Conservation (phyloP, 2,113 vertebrate species). For the Myotis yumanensis region DNA sequence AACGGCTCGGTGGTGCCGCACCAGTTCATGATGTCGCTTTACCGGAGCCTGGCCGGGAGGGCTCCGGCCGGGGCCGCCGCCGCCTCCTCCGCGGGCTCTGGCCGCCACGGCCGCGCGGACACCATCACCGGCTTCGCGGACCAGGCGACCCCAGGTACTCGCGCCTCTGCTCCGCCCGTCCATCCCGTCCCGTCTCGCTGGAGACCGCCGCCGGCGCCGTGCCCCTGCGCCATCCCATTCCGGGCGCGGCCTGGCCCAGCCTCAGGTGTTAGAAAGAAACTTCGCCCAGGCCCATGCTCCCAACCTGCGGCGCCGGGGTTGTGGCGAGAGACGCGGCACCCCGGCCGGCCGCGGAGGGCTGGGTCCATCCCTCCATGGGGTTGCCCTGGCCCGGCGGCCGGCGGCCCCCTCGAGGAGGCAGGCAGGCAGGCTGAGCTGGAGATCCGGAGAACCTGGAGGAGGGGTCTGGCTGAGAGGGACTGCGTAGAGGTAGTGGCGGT, state of each 20-base stretch:
- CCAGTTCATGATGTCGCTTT: slow-evolving; percentile 90
- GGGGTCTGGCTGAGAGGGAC: not conserved
- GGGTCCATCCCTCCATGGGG: not conserved
- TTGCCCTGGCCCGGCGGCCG: not conserved
- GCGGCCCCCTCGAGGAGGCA: not conserved
- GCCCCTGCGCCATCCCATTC: not conserved
- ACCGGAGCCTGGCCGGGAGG: slow-evolving; percentile 80
- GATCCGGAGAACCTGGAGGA: not conserved
- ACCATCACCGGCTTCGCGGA: slow-evolving; percentile 91
- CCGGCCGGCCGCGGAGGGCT: not conserved
- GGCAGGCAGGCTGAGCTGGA: not conserved
- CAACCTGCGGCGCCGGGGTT: not conserved
- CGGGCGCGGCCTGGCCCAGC: not conserved
- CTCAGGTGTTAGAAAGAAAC: slow-evolving; percentile 41
- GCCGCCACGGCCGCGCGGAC: slow-evolving; percentile 79
- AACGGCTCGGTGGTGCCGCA: slow-evolving; percentile 86
- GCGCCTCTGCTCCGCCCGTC: not conserved
- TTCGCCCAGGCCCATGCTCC: not conserved
- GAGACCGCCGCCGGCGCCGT: not conserved
- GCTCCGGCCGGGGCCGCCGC: slow-evolving; percentile 68
- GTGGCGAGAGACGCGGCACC: not conserved
- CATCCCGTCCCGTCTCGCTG: not conserved
- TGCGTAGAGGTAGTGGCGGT: not conserved
- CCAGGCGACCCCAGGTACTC: slow-evolving; percentile 80
- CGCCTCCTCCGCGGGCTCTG: slow-evolving; percentile 45